These are phyloP conservation scores for Papilio gigon DNA, from an alignment of 2,888 invertebrate genomes.

Conservation along the genomic window DNA sequence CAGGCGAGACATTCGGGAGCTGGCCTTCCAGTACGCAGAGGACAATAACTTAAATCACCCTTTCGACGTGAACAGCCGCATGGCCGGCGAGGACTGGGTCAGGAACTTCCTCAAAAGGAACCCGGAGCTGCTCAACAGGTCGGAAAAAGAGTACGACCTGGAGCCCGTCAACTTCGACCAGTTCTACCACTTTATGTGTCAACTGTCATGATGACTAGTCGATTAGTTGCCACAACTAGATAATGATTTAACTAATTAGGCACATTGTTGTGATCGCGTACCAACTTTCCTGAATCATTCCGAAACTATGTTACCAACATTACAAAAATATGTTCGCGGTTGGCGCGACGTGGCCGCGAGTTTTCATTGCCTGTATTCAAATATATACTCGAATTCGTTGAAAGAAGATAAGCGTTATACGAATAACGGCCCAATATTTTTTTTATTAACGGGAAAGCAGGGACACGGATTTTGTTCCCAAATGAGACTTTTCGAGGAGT, in stretches of 20 bases:
- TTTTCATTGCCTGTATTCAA: background rate
- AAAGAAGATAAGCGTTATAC: background rate
- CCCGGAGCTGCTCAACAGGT: conserved; percentile 70
- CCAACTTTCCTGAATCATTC: conserved; percentile 35
- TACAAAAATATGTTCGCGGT: conserved; percentile 1
- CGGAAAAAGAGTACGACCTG: conserved; percentile 68
- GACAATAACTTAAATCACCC: conserved; percentile 74
- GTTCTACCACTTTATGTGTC: conserved; percentile 80
- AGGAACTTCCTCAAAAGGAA: conserved; percentile 78
- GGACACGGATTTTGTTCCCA: conserved; percentile 12
- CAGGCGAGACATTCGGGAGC: conserved; percentile 72
- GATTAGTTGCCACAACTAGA: conserved; percentile 47
- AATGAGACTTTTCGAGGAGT: conserved; percentile 26
- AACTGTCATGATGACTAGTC: conserved; percentile 70
- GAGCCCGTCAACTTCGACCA: conserved; percentile 79
- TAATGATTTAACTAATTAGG: conserved; percentile 44
- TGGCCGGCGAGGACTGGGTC: conserved; percentile 81
- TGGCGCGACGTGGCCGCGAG: background rate
- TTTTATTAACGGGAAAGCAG: conserved; percentile 20
- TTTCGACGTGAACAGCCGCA: conserved; percentile 74
- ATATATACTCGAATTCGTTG: conserved; percentile 14
- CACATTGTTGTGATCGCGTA: conserved; percentile 30
- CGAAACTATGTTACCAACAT: conserved; percentile 10
- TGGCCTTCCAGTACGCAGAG: conserved; percentile 80
- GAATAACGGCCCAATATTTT: background rate